Evolutionary conservation across 2,113 vertebrate species (phyloP).

Genomic region (Myiopsitta monachus): DNA sequence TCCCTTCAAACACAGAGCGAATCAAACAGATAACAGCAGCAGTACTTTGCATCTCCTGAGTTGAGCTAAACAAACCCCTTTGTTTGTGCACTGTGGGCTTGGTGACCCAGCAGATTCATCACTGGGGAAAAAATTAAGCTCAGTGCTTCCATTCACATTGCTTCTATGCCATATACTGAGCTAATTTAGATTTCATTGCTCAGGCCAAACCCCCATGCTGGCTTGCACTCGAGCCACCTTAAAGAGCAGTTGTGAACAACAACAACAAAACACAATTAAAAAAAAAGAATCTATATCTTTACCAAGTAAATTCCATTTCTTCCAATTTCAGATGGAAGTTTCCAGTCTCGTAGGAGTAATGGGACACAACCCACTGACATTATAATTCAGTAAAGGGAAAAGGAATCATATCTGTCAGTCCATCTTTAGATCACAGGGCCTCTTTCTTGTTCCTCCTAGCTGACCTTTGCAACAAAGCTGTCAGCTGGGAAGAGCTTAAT

Average conservation of each 20-base stretch:
- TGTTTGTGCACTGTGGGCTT: not conserved
- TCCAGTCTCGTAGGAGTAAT: not conserved
- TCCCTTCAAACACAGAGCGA: not conserved
- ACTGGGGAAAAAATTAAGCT: not conserved
- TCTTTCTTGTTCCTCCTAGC: conserved; percentile 17
- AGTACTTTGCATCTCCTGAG: not conserved
- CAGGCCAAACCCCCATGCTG: not conserved
- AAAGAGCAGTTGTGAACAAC: not conserved
- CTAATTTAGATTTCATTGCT: not conserved
- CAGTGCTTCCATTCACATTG: not conserved
- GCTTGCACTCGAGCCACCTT: not conserved
- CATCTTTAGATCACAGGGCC: conserved; percentile 38
- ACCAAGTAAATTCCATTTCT: not conserved
- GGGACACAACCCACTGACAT: conserved; percentile 37
- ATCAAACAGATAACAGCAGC: not conserved
- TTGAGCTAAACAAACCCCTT: not conserved
- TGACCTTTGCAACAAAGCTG: conserved; percentile 65
- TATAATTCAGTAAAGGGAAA: conserved; percentile 52
- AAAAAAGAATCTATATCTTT: not conserved
- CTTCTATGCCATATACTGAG: not conserved
- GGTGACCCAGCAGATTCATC: not conserved
- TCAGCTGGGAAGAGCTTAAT: conserved; percentile 48
- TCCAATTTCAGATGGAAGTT: not conserved
- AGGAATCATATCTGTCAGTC: conserved; percentile 61
- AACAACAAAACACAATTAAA: not conserved